phyloP scores from a whole-genome alignment of 1,140 invertebrate genomes.

The Teleopsis dalmanni region DNA sequence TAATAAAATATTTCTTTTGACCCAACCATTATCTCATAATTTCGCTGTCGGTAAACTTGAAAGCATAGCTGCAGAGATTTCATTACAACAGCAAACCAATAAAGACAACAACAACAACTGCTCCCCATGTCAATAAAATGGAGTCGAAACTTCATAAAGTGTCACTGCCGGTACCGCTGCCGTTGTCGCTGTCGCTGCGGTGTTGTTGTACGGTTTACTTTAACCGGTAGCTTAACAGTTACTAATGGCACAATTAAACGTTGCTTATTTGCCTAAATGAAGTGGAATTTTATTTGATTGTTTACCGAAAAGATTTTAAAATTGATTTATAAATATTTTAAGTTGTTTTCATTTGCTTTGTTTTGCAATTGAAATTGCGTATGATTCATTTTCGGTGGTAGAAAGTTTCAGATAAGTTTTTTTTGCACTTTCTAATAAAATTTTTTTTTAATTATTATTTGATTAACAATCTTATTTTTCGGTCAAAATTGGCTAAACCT shows the following conservation, averaged over 20 bases:
- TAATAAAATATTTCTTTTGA: no score
- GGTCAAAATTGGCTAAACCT: background rate
- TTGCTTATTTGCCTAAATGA: constrained; percentile 8
- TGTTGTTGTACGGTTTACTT: background rate
- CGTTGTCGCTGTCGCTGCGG: background rate
- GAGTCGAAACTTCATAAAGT: no score
- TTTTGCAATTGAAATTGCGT: background rate
- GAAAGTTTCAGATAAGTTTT: background rate
- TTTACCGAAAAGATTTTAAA: constrained; percentile 9
- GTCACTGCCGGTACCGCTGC: background rate
- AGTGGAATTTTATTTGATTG: constrained; percentile 5
- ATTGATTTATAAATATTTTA: constrained; percentile 8
- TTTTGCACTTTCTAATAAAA: no score
- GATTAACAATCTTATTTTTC: background rate
- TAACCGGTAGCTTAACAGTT: constrained; percentile 13
- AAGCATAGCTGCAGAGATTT: no score
- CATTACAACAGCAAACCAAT: no score
- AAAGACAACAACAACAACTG: constrained; percentile 4
- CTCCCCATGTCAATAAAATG: constrained; percentile 8
- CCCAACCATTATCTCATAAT: no score
- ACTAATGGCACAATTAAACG: constrained; percentile 12
- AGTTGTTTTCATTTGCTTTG: no score
- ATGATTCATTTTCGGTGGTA: background rate
- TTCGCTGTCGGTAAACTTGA: no score
- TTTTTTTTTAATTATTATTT: background rate